Evolutionary conservation across 2,888 invertebrate genomes (phyloP), one percentile per base, ranked within the genome.

Genomic region (Blastobasis lacticolella): DNA sequence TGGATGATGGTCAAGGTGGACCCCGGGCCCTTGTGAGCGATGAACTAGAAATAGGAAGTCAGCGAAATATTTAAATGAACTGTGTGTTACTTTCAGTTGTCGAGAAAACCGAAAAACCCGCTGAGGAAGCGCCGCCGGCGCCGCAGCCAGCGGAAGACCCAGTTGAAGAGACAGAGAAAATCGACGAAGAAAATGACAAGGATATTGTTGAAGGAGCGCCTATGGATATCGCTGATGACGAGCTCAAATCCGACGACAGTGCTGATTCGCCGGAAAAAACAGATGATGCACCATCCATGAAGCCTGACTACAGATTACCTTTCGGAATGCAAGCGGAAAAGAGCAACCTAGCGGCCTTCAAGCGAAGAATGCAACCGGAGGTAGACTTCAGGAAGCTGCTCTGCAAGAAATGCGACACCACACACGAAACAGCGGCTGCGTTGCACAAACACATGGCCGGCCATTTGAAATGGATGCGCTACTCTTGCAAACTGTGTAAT

Each of bases 401-500:
- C 6, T 92, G 92, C 66, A 82, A 88, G 58, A 81, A 85, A 49
- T 92, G 92, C 64, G 81, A 88, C 44, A 67, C 66, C 9, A 85
- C 77, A 58, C 90, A 88, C 63, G 68, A 77, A 1, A 84, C 88
- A 38, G 67, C 88, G 10, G 79, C 84, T 49, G 89, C 90, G 58
- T 69, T 93, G 5, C 81, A 91, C 37, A 75, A 80, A 47, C 94
- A 94, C 62, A 90, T 92, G 78, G 91, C 93, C 0, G 64, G 64
- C 5, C 94, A 94, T 69, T 90, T 92, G 54, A 91, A 92, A 54
- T 93, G 93, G 92, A 90, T 92, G 64, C 90, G 94, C 38, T 95
- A 92, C 69, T 92, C 93, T 52, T 95, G 95, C 69, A 92, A 91
- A 64, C 75, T 92, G 10, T 95, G 95, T 74, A 89, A 91, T 49